Conservation (phyloP, 2,888 invertebrate genomes). For the Tipula unca region DNA sequence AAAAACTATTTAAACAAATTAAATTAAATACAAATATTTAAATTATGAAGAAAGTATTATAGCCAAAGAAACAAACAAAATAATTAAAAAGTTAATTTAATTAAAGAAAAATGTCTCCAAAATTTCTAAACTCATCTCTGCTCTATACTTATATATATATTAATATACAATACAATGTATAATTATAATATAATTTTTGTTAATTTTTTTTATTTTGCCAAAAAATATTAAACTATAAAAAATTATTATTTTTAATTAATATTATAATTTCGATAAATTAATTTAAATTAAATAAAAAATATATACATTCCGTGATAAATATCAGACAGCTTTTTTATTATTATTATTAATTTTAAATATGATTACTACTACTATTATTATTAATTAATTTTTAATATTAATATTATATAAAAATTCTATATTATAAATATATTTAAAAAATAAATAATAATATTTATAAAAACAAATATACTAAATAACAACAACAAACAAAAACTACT, state of each 20-base stretch:
- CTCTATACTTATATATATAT: not conserved
- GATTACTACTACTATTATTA: not conserved
- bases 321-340: constrained; percentile 16
- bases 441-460: not conserved
- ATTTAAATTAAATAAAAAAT: not conserved
- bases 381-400: not conserved
- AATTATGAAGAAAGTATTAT: constrained; percentile 3
- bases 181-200: not conserved
- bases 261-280: not conserved
- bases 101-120: not conserved
- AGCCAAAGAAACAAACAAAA: constrained; percentile 9
- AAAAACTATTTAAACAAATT: not conserved
- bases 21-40: not conserved
- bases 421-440: not conserved
- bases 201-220: constrained; percentile 16
- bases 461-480: not conserved
- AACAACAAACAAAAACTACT: not conserved
- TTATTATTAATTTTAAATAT: not conserved
- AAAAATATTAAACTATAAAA: constrained; percentile 1
- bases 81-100: not conserved
- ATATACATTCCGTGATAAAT: constrained; percentile 17
- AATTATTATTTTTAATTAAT: not conserved
- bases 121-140: not conserved
- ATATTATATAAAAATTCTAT: not conserved
- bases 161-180: not conserved